phyloP scores from a whole-genome alignment of 53 echinoderm and acorn worm species.

The Henricia sp. region DNA sequence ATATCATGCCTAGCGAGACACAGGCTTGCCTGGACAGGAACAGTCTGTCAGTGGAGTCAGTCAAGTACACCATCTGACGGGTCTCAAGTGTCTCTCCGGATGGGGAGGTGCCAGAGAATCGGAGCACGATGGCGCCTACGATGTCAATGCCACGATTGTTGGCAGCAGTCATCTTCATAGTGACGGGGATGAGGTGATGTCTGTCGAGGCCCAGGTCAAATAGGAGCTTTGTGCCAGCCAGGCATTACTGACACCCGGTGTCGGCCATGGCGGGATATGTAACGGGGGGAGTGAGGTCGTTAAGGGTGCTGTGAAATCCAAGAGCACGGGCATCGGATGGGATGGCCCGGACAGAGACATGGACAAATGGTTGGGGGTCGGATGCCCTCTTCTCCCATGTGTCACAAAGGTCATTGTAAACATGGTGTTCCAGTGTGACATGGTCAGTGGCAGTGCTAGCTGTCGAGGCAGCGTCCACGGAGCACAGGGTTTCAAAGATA shows the following conservation, averaged over 20 bases:
- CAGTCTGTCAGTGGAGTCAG: conserved; percentile 46
- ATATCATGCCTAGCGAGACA: conserved; percentile 63
- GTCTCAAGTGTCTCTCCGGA: conserved; percentile 49
- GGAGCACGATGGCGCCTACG: conserved; percentile 33
- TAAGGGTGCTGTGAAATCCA: conserved; percentile 23
- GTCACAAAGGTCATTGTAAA: conserved; percentile 49
- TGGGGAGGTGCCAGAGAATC: conserved; percentile 39
- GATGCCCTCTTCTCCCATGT: conserved; percentile 41
- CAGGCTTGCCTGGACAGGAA: conserved; percentile 59
- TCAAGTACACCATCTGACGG: conserved; percentile 63
- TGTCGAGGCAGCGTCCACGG: too few species aligned
- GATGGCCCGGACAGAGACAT: conserved; percentile 19
- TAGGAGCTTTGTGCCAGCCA: conserved; percentile 37
- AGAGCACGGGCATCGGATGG: conserved; percentile 45
- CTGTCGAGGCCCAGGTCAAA: conserved; percentile 35
- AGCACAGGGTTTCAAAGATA: conserved; percentile 32
- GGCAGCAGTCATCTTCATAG: conserved; percentile 68
- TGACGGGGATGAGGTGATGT: conserved; percentile 68
- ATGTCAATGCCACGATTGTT: conserved; percentile 52
- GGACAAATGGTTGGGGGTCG: conserved; percentile 52
- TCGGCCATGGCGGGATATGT: conserved; percentile 72
- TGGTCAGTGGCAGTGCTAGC: neutral
- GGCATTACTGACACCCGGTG: conserved; percentile 54
- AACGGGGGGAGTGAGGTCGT: neutral
- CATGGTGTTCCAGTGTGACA: conserved; percentile 53